Evolutionary conservation across 2,888 invertebrate genomes (phyloP).

Genomic region (Lysandra bellargus): DNA sequence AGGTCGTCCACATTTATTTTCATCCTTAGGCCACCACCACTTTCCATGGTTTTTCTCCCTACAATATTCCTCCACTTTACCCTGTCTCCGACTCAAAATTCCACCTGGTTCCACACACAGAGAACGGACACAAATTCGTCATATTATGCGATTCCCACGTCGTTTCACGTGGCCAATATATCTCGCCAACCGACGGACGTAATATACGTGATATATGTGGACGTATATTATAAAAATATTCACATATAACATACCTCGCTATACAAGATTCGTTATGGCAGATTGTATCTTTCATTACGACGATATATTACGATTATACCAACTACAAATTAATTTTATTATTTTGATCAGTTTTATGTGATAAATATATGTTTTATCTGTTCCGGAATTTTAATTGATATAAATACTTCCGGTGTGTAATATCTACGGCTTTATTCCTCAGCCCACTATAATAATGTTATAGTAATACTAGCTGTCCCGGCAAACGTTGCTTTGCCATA

Average conservation of each 20-base stretch:
- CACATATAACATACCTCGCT: not conserved
- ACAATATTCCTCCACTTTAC: too few relatives aligned
- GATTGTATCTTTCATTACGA: slow-evolving; percentile 11
- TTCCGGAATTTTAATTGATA: not conserved
- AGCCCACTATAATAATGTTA: too few relatives aligned
- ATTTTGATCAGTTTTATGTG: not conserved
- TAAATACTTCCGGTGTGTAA: not conserved
- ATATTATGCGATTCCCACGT: not conserved
- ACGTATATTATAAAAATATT: slow-evolving; percentile 15
- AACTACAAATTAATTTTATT: slow-evolving; percentile 37
- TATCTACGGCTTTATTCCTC: not conserved
- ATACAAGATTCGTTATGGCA: slow-evolving; percentile 6
- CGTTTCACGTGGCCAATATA: slow-evolving; percentile 20
- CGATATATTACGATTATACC: not conserved
- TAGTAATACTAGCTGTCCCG: too few relatives aligned
- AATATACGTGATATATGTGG: slow-evolving; percentile 11
- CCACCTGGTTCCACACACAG: not conserved
- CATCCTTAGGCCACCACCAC: too few relatives aligned
- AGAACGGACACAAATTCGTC: not conserved
- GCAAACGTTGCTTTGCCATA: too few relatives aligned
- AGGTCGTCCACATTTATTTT: too few relatives aligned
- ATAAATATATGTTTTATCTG: not conserved
- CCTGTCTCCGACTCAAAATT: not conserved
- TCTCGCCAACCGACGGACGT: slow-evolving; percentile 7
- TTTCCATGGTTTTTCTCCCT: too few relatives aligned